phyloP scores from a whole-genome alignment of 2,888 invertebrate genomes.

The Acleris literana region DNA sequence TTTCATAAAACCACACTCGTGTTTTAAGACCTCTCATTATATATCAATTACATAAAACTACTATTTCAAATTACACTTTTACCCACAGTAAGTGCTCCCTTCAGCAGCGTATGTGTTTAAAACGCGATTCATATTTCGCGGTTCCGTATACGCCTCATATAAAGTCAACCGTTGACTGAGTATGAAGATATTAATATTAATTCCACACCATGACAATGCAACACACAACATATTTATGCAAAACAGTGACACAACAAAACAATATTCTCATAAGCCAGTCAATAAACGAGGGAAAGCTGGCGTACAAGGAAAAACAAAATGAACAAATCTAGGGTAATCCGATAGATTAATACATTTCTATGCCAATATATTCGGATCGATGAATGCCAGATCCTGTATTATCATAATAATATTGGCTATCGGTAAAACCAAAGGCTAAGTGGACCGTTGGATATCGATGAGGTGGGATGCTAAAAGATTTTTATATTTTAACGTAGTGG shows the following conservation, averaged over 20 bases:
- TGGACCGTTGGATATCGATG: too few species aligned
- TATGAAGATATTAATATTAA: too few species aligned
- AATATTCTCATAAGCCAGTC: background rate
- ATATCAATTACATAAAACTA: too few species aligned
- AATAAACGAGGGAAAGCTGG: background rate
- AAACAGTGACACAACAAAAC: background rate
- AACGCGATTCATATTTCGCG: too few species aligned
- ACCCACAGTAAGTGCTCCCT: too few species aligned
- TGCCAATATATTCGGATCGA: conserved; percentile 26
- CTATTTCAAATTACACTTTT: too few species aligned
- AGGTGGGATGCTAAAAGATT: background rate
- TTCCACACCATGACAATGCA: too few species aligned
- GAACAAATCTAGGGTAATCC: conserved; percentile 12
- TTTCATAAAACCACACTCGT: too few species aligned
- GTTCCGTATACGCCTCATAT: too few species aligned
- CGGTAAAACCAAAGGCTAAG: conserved; percentile 1
- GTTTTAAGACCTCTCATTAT: too few species aligned
- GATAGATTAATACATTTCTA: conserved; percentile 31
- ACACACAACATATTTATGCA: background rate
- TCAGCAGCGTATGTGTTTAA: too few species aligned
- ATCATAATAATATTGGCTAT: conserved; percentile 26
- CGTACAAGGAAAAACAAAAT: conserved; percentile 16
- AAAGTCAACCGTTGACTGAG: too few species aligned
- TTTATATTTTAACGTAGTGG: background rate
- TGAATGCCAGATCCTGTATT: conserved; percentile 27